Evolutionary conservation across 2,113 vertebrate species (phyloP), one percentile per base, ranked within the genome.

Genomic region (Lates calcarifer): DNA sequence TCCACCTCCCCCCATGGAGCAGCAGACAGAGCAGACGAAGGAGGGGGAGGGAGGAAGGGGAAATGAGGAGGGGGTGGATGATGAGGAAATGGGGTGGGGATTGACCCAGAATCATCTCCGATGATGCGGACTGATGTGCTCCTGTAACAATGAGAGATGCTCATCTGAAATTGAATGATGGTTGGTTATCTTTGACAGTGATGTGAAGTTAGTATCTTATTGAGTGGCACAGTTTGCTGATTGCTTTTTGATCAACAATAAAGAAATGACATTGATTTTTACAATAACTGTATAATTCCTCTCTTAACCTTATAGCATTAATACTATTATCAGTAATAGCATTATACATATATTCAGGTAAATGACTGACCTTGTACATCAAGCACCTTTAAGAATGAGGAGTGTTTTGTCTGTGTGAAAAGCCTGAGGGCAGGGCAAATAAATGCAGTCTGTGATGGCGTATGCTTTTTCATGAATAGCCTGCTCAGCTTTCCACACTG

Each of bases 21-120:
- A 66, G 79, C 79, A 88, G 89, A 89, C 79, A 83, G 73, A 83
- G 72, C 82, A 86, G 88, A 87, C 35, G 6, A 47, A 20, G 65
- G 75, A 51, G 79, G 65, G n/a, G 37, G 69, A 58, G 29, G 77
- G 61, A 24, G 56, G 75, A 57, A 65, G 82, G 64, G 79, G 71
- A 68, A 83, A 80, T 63, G 70, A 45, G 76, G 64, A 53, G 37
- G 73, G 72, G 68, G 55, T 10, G 26, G 55, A 22, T 17, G 77
- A 12, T 41, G 77, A 85, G 79, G 87, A 90, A 76, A 51, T 76
- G 80, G 90, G 85, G 74, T 77, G 74, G 58, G 74, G 90, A 89
- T 85, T 93, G 92, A 94, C 92, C 92, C 87, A 94, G 92, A 93
- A 94, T 93, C 82, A 5, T 70, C 77, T 91, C 86, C 39, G 51